Evolutionary conservation across 2,797 vertebrate species (phyloP).

Genomic region (Trichosurus vulpecula): DNA sequence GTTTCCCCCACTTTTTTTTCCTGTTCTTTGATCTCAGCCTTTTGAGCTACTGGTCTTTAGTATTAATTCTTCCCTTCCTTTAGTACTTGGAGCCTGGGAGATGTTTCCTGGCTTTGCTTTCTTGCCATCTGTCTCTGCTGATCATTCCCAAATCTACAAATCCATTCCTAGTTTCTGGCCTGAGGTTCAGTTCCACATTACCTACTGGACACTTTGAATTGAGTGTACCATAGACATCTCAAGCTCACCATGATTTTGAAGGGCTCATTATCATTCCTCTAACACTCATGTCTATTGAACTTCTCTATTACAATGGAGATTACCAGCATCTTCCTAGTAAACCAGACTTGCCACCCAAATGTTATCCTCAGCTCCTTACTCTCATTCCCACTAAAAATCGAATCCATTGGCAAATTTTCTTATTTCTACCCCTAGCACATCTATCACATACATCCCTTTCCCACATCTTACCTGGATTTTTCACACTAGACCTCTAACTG

Average conservation of each 20-base stretch:
- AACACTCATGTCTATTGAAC: neutral
- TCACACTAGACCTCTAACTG: neutral
- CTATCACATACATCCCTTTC: neutral
- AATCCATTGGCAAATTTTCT: neutral
- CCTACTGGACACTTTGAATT: neutral
- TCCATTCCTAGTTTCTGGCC: neutral
- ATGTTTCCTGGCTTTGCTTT: neutral
- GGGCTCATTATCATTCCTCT: neutral
- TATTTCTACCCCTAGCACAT: neutral
- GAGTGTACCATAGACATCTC: neutral
- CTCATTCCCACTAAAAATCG: neutral
- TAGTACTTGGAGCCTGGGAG: neutral
- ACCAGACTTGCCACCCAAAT: neutral
- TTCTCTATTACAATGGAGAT: neutral
- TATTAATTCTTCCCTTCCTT: neutral
- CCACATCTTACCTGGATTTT: neutral
- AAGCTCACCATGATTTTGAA: neutral
- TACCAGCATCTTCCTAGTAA: neutral
- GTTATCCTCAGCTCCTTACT: neutral
- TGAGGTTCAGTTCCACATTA: neutral
- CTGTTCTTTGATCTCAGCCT: neutral
- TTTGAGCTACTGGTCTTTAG: neutral
- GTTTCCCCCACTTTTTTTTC: conserved; percentile 9
- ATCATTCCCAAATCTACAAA: neutral
- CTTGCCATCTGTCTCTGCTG: neutral